Evolutionary conservation across 2,113 vertebrate genomes (phyloP).

Genomic region (Cyanistes caeruleus): DNA sequence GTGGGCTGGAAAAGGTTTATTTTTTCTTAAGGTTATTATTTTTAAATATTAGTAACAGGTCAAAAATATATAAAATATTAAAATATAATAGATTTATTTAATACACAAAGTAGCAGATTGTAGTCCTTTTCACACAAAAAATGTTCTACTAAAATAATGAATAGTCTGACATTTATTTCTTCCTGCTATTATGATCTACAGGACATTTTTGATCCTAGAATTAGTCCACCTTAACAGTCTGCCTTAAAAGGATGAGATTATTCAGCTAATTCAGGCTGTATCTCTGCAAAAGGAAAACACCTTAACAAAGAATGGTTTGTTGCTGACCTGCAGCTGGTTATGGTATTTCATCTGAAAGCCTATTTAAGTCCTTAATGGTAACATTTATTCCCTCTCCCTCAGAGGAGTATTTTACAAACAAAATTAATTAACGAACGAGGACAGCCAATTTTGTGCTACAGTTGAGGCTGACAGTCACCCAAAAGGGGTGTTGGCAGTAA

Average conservation of each 20-base stretch:
- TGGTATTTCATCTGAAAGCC: constrained; percentile 55
- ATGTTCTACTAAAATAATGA: background rate
- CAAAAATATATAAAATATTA: background rate
- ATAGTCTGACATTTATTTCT: background rate
- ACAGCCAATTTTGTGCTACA: constrained; percentile 25
- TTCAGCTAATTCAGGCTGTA: constrained; percentile 51
- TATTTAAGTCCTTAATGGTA: constrained; percentile 57
- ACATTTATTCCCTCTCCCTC: constrained; percentile 45
- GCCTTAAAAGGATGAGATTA: constrained; percentile 66
- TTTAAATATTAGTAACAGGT: background rate
- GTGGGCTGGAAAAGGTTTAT: background rate
- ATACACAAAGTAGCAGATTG: background rate
- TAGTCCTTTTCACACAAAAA: background rate
- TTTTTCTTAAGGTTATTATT: background rate
- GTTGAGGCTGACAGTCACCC: constrained; percentile 3
- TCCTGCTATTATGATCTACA: background rate
- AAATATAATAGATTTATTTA: background rate
- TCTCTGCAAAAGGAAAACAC: constrained; percentile 60
- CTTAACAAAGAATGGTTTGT: constrained; percentile 67
- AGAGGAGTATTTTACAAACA: constrained; percentile 54
- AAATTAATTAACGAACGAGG: constrained; percentile 37
- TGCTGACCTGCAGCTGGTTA: constrained; percentile 66
- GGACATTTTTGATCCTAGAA: background rate
- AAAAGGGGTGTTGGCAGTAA: constrained; percentile 22
- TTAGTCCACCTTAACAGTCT: constrained; percentile 62